These are phyloP conservation scores for Eubasilissa regina DNA, from an alignment of 1,140 invertebrate species.

Conservation along the genomic window DNA sequence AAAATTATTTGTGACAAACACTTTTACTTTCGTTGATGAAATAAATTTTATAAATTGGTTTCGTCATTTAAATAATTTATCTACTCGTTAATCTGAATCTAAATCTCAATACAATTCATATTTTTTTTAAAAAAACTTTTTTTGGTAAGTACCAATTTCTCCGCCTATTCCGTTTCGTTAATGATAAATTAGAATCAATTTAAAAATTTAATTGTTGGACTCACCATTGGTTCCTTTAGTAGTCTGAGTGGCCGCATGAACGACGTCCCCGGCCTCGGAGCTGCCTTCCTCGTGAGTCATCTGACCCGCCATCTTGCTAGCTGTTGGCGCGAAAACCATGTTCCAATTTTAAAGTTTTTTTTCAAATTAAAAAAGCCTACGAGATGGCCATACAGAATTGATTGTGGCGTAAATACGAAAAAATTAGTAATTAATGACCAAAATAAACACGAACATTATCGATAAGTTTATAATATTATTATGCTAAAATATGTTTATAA, in stretches of 20 bases:
- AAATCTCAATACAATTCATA: neutral
- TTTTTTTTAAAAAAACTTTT: no score
- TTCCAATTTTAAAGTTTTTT: slow-evolving; percentile 22
- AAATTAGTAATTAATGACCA: neutral
- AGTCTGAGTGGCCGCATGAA: slow-evolving; percentile 45
- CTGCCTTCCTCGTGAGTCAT: slow-evolving; percentile 55
- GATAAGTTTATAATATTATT: no score
- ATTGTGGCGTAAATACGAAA: neutral
- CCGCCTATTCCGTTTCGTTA: no score
- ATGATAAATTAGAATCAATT: no score
- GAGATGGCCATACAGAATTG: neutral
- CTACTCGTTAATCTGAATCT: no score
- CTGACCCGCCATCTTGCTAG: slow-evolving; percentile 56
- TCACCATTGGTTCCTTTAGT: slow-evolving; percentile 54
- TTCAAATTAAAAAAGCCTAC: slow-evolving; percentile 23
- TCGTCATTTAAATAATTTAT: no score
- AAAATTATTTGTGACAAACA: no score
- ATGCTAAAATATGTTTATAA: no score
- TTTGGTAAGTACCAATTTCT: no score
- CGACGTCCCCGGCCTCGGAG: slow-evolving; percentile 42
- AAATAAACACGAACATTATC: neutral
- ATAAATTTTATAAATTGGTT: no score
- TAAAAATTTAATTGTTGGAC: slow-evolving; percentile 1
- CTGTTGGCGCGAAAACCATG: slow-evolving; percentile 48
- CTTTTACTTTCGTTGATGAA: no score